phyloP scores from a whole-genome alignment of 2,888 invertebrate species.

The Eristalis intricaria region DNA sequence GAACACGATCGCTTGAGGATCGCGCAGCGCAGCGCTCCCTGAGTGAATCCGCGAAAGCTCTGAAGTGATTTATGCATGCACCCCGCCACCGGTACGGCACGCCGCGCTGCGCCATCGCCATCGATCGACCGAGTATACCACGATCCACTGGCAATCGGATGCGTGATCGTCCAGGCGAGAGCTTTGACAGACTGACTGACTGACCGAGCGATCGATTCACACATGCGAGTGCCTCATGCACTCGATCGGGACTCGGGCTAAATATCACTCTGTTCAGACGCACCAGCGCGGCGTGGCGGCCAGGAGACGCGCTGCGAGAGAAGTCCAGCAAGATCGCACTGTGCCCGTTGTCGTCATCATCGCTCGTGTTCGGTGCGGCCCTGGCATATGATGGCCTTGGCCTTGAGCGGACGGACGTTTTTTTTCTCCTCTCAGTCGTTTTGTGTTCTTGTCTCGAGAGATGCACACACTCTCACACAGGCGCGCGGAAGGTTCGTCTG shows the following conservation, averaged over 20 bases:
- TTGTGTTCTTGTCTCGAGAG: conserved; percentile 45
- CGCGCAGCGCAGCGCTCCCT: conserved; percentile 10
- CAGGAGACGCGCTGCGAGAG: not conserved
- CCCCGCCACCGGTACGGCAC: conserved; percentile 29
- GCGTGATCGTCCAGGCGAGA: conserved; percentile 28
- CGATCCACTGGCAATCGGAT: conserved; percentile 30
- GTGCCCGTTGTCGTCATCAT: conserved; percentile 32
- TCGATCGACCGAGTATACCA: not conserved
- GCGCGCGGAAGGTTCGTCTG: conserved; percentile 11
- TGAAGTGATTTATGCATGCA: not conserved
- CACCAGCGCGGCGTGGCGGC: not conserved
- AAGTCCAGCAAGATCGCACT: conserved; percentile 12
- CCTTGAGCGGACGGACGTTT: conserved; percentile 75
- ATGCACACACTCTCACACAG: conserved; percentile 37
- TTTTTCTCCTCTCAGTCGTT: conserved; percentile 49
- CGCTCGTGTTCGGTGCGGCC: conserved; percentile 40
- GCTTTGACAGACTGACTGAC: conserved; percentile 72
- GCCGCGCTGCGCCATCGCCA: not conserved
- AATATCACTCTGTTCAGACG: conserved; percentile 17
- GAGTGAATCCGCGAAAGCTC: conserved; percentile 29
- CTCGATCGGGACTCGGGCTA: conserved; percentile 29
- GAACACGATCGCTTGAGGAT: conserved; percentile 54
- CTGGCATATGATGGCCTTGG: conserved; percentile 75
- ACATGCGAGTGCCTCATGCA: conserved; percentile 42
- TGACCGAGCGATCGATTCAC: conserved; percentile 59